Conservation (phyloP, 1,140 invertebrate genomes). For the Marisa cornuarietis region DNA sequence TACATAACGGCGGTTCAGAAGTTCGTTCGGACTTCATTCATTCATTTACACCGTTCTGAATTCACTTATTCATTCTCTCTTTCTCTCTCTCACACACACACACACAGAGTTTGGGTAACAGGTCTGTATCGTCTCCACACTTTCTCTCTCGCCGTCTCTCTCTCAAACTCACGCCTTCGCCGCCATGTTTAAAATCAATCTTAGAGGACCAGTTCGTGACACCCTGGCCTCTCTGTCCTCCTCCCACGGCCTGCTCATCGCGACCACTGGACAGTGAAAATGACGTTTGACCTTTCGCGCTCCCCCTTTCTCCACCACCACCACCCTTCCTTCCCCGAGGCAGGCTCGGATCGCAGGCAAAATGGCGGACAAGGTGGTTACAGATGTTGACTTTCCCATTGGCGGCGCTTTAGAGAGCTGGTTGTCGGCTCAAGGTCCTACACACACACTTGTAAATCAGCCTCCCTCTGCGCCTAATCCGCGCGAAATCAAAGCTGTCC, state of each 20-base stretch:
- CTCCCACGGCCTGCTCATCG: too few relatives aligned
- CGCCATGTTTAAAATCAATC: too few relatives aligned
- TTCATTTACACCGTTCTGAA: background rate
- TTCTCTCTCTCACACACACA: background rate
- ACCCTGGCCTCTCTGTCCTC: too few relatives aligned
- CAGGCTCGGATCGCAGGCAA: slow-evolving; percentile 1
- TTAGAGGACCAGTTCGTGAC: too few relatives aligned
- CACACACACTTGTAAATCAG: slow-evolving; percentile 22
- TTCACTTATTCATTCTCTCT: background rate
- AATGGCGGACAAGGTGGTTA: slow-evolving; percentile 1
- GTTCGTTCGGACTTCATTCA: too few relatives aligned
- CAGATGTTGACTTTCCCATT: slow-evolving; percentile 19
- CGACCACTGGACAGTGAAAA: background rate
- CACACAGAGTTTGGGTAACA: background rate
- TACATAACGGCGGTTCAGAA: too few relatives aligned
- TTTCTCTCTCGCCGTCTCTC: too few relatives aligned
- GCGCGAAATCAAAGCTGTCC: slow-evolving; percentile 12
- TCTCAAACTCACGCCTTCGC: background rate
- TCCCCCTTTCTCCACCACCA: background rate
- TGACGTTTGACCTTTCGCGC: slow-evolving; percentile 4
- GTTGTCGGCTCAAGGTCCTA: background rate
- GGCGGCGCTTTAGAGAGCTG: slow-evolving; percentile 3
- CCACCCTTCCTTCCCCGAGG: background rate
- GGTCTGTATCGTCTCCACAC: background rate
- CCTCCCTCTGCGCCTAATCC: slow-evolving; percentile 6